Evolutionary conservation across 2,797 vertebrate species (phyloP), one percentile per base, ranked within the genome.

Genomic region (Pampus argenteus): DNA sequence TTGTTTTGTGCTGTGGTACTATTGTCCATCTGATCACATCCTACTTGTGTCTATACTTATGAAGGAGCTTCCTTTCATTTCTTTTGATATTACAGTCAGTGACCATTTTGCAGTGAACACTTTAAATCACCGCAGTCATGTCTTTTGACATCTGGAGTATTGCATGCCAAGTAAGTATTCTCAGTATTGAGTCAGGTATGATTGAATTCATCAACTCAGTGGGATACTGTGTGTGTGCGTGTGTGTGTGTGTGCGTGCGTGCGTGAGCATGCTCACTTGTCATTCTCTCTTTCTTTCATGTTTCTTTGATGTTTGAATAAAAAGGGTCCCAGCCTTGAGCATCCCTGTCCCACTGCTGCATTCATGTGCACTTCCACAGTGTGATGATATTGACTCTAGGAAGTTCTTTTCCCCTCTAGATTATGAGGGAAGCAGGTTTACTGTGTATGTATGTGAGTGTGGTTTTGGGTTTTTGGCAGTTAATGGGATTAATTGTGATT

Each of bases 281-380:
- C 34, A 57, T 74, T 81, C 57, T 73, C 56, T 49, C 38, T 68
- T 34, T 78, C 78, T 85, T 85, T 88, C 73, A 76, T 84, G 58
- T 83, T 61, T 82, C 77, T 88, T 88, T 89, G 78, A 91, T 84
- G 89, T 88, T 76, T 66, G 55, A 89, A 76, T 85, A 55, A 58
- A 85, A 76, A 5, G 17, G 63, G 54, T 66, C 59, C 52, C 66
- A 74, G 79, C 79, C 81, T 75, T 57, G 44, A 78, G 82, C 74
- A 0, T 71, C 26, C 31, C 3, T 6, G 69, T 79, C 78, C 72
- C 78, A 56, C 6, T 29, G 66, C 57, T 79, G 48, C 48, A 54
- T 87, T 81, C 64, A 71, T 78, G 60, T 65, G 44, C 77, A 18
- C 66, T 70, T 84, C 51, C 56, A 64, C 59, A 42, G 9, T 34